These are phyloP conservation scores for Dysidea cf. avara DNA, from an alignment of 37 sponge, comb jelly and placozoan genomes.

Conservation along the genomic window DNA sequence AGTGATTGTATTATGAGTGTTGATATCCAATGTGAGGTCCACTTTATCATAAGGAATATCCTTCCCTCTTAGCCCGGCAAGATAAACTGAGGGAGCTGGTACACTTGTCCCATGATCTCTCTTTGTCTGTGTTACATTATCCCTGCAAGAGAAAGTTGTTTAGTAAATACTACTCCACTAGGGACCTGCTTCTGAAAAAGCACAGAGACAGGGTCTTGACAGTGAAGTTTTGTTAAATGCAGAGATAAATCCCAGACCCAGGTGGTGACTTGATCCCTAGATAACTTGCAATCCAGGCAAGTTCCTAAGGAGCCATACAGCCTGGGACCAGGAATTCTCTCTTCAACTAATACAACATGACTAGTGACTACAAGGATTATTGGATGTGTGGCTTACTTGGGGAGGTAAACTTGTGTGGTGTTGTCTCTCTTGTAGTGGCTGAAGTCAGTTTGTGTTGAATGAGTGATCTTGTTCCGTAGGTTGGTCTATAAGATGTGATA, in stretches of 20 bases:
- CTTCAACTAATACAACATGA: no score
- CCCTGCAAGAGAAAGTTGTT: constrained; percentile 45
- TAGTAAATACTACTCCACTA: no score
- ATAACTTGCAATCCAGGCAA: no score
- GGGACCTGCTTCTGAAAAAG: no score
- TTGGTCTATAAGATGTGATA: constrained; percentile 64
- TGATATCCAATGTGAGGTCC: constrained; percentile 70
- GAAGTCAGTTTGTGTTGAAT: constrained; percentile 92
- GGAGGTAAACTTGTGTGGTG: constrained; percentile 91
- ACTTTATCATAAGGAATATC: constrained; percentile 32
- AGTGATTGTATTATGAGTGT: constrained; percentile 72
- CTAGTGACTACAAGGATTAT: no score
- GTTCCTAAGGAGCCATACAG: no score
- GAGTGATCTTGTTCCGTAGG: constrained; percentile 86
- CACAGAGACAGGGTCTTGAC: no score
- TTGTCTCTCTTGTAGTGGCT: constrained; percentile 89
- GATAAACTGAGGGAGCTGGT: constrained; percentile 84
- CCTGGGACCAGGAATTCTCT: no score
- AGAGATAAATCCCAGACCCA: no score
- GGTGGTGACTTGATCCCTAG: no score
- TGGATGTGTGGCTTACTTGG: constrained; percentile 76
- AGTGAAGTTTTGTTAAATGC: no score
- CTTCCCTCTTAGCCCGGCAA: constrained; percentile 88
- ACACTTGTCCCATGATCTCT: constrained; percentile 73
- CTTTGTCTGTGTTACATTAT: constrained; percentile 74